These are phyloP conservation scores for Chorisops tibialis DNA, from an alignment of 2,888 invertebrate species.

Conservation along the genomic window DNA sequence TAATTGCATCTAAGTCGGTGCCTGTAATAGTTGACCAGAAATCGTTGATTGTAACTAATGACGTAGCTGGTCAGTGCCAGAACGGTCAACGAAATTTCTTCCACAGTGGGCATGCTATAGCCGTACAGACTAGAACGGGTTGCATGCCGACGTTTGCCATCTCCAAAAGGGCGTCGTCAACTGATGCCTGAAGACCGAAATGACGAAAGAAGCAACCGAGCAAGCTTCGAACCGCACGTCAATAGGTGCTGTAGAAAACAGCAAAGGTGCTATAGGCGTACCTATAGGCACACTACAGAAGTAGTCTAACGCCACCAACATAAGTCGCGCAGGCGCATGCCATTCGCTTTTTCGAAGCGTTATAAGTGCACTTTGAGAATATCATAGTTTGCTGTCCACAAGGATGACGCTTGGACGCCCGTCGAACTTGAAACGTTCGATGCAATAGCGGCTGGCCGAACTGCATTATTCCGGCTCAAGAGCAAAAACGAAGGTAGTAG, in stretches of 20 bases:
- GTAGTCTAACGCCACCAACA: neutral
- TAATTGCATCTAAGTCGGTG: neutral
- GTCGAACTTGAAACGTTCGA: neutral
- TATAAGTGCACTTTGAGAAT: constrained; percentile 5
- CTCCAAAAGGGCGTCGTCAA: neutral
- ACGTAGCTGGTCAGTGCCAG: constrained; percentile 30
- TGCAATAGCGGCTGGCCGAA: neutral
- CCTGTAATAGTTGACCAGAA: constrained; percentile 16
- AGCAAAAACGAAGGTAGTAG: constrained; percentile 6
- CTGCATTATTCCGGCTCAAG: neutral
- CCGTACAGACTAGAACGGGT: neutral
- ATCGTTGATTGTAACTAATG: constrained; percentile 33
- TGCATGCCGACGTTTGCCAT: neutral
- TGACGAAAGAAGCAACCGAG: no score
- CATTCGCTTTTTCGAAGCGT: constrained; percentile 2
- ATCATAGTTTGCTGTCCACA: neutral
- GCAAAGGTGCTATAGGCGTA: constrained; percentile 8
- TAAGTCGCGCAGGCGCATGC: constrained; percentile 12
- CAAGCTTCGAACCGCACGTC: no score
- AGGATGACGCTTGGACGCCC: no score
- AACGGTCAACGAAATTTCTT: constrained; percentile 31
- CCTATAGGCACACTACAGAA: neutral
- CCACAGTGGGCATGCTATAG: neutral
- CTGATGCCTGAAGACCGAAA: neutral
- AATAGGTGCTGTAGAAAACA: neutral